phyloP scores from a whole-genome alignment of 2,797 vertebrate species.

The Cuniculus paca region DNA sequence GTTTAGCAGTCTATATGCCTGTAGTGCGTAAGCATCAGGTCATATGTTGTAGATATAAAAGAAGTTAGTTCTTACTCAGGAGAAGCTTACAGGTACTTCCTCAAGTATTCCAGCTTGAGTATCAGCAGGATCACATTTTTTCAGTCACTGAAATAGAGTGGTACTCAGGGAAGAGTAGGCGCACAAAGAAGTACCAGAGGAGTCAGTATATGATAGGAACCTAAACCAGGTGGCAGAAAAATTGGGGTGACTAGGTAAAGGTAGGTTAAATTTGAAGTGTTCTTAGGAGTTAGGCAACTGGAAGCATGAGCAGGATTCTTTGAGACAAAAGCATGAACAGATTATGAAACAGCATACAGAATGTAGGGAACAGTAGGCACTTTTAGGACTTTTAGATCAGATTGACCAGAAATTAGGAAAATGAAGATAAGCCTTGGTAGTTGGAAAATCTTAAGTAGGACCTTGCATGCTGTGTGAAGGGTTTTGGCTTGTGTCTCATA shows the following conservation, averaged over 20 bases:
- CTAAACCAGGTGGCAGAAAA: not conserved
- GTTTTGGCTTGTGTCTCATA: not conserved
- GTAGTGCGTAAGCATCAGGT: not conserved
- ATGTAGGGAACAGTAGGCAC: not conserved
- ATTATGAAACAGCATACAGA: not conserved
- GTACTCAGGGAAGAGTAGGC: not conserved
- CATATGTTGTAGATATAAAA: not conserved
- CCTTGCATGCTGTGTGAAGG: not conserved
- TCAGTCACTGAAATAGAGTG: not conserved
- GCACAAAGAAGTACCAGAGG: not conserved
- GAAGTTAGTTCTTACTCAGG: not conserved
- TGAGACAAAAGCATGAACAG: not conserved
- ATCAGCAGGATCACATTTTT: not conserved
- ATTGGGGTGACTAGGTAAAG: not conserved
- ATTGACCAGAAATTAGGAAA: not conserved
- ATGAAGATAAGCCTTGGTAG: not conserved
- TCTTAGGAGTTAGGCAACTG: not conserved
- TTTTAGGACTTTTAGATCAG: not conserved
- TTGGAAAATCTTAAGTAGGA: not conserved
- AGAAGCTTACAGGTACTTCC: not conserved
- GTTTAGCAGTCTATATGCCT: not conserved
- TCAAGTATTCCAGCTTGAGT: no score
- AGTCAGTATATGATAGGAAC: not conserved
- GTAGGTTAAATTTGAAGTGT: not conserved
- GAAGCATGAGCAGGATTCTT: not conserved